Base-by-base conservation (phyloP, 53 echinoderm and acorn worm species). In the Pentamera pediparva region DNA sequence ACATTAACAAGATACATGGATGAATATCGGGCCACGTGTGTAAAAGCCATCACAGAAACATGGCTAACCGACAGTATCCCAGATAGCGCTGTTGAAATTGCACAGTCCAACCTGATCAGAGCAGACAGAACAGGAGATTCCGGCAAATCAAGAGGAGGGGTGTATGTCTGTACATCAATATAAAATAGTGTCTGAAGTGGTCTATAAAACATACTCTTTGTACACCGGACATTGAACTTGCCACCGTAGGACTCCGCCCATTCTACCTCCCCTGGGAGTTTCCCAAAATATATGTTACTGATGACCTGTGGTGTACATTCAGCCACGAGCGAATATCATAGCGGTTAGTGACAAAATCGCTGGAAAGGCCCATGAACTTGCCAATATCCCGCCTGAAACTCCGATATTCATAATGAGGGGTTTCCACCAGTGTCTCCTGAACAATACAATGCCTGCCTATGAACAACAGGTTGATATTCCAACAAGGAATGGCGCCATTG, bases 11-110 rank as follows among this genome's bases (percentile, higher is more conserved):
- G 76, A 59, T 69, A 81, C 39, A 76, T 80, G 76, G 22, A 47
- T 65, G 78, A 82, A 52, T 82, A 73, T n/a, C n/a, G n/a, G n/a
- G n/a, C n/a, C n/a, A n/a, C n/a, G n/a, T n/a, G 15, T 52, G 32
- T 87, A 33, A 62, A 78, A 35, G 78, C 55, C 32, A 78, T 87
- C 58, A 87, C 74, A 13, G 82, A 87, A 72, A 87, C 82, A 37
- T 87, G 87, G 82, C 62, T 87, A 18, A 74, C 59, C 30, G 74
- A 72, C 6, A 17, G 37, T 21, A 82, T 75, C 4, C 81, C 56
- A 7, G 65, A 78, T 49, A 86, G 70, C 2, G 76, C 81, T 48
- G 39, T 79, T 39, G 56, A 75, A 21, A 75, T 80, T 12, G 65
- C 85, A 24, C 67, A 53, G 34, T 80, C 75, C 74, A n/a, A n/a